Percentiles rank a stretch among this genome's conserved stretches.
These are phyloP conservation scores for Vidua chalybeata DNA, from an alignment of 2,113 vertebrate species.

Conservation along the genomic window DNA sequence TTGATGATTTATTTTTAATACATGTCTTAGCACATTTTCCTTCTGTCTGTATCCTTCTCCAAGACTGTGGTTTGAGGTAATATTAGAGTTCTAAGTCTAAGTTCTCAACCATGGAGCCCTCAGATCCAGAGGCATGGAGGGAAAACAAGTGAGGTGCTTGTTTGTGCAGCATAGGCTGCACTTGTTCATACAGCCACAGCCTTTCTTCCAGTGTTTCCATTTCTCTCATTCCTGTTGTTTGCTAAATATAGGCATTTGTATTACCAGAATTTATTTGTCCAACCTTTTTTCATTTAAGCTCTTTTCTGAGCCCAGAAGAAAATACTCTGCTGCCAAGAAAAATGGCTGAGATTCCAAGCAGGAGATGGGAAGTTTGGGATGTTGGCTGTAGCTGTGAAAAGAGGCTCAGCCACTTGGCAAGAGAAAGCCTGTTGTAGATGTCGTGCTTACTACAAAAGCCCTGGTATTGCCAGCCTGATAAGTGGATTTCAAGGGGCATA, in stretches of 20 bases:
- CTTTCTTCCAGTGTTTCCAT: neutral
- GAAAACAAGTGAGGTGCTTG: neutral
- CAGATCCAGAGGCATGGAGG: neutral
- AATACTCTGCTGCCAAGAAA: neutral
- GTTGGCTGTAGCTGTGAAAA: neutral
- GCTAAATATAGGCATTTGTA: neutral
- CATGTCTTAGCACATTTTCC: neutral
- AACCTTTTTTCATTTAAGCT: neutral
- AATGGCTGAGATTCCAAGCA: neutral
- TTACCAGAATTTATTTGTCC: neutral
- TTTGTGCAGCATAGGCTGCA: neutral
- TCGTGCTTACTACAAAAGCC: too few relatives aligned
- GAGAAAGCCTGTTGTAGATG: neutral
- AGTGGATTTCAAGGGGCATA: neutral
- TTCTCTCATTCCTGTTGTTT: neutral
- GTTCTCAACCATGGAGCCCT: neutral
- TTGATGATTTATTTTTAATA: neutral
- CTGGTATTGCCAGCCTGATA: rapidly evolving
- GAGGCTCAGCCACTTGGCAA: neutral
- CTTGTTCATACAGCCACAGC: neutral
- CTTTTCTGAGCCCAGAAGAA: neutral
- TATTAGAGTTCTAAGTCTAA: neutral
- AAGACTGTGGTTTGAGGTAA: neutral
- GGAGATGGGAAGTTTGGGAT: neutral
- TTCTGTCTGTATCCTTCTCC: neutral